These are phyloP conservation scores for Brachionus manjavacas DNA, from an alignment of 1,140 invertebrate genomes.

Conservation along the genomic window DNA sequence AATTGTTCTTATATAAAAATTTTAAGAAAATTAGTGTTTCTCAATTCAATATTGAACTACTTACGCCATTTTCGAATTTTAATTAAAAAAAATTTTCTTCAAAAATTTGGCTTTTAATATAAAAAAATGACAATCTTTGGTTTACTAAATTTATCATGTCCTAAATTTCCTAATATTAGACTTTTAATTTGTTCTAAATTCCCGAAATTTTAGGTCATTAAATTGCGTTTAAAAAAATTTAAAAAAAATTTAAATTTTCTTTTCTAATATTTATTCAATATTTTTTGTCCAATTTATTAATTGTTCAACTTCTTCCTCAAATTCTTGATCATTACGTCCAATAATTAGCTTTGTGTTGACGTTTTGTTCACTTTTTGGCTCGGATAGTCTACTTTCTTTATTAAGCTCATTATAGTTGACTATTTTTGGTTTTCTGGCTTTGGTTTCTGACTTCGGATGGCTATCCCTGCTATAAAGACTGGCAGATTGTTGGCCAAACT, in stretches of 20 bases:
- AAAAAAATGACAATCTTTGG: not conserved
- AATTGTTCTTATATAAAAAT: not conserved
- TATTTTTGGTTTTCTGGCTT: not conserved
- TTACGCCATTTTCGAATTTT: not conserved
- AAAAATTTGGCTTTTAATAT: not conserved
- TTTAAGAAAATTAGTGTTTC: not conserved
- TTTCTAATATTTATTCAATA: not conserved
- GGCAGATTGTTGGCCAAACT: not conserved
- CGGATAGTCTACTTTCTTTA: not conserved
- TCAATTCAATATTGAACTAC: not conserved
- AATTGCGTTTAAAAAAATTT: not conserved
- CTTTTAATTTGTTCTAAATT: not conserved
- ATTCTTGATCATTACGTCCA: not conserved
- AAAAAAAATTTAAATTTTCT: not conserved
- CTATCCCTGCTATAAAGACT: not conserved
- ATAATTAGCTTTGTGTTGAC: not conserved
- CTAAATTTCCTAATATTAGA: not conserved
- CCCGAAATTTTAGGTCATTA: not conserved
- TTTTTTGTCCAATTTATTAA: constrained; percentile 25
- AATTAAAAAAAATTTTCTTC: not conserved
- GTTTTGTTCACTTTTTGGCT: not conserved
- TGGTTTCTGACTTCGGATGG: not conserved
- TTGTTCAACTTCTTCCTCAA: constrained; percentile 10
- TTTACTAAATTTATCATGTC: not conserved
- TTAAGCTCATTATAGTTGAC: constrained; percentile 7